Conservation (phyloP, 2,888 invertebrate species). For the Empis stercorea region DNA sequence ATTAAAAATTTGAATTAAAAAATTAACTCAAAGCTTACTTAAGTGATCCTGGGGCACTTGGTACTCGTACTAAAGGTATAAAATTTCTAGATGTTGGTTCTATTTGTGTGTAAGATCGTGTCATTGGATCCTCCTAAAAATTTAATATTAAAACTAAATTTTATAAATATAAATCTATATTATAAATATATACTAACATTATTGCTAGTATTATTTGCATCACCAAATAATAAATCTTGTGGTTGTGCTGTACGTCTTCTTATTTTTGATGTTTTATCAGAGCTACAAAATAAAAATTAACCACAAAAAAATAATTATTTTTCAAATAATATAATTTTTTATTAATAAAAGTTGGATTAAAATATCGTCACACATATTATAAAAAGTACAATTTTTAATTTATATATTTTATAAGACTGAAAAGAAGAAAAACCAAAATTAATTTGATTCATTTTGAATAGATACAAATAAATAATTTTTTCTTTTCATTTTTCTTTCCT, state of each 20-base stretch:
- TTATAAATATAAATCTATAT: background rate
- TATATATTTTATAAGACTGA: background rate
- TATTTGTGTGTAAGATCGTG: conserved; percentile 23
- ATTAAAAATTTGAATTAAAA: background rate
- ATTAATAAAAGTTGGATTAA: background rate
- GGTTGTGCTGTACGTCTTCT: conserved; percentile 52
- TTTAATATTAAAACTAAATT: background rate
- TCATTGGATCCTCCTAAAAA: conserved; percentile 21
- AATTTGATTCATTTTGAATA: background rate
- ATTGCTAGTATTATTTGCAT: conserved; percentile 19
- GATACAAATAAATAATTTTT: conserved; percentile 20
- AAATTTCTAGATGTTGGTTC: conserved; percentile 18
- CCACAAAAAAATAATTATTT: background rate
- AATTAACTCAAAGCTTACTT: conserved; percentile 40
- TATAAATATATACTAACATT: background rate
- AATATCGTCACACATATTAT: too few species aligned
- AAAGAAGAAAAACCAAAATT: background rate
- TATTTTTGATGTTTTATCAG: conserved; percentile 38
- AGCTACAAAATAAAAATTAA: too few species aligned
- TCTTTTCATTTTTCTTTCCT: conserved; percentile 15
- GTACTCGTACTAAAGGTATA: conserved; percentile 46
- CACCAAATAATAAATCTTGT: conserved; percentile 55
- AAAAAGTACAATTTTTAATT: too few species aligned
- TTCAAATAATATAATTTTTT: too few species aligned
- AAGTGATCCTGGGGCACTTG: conserved; percentile 64